Percentiles rank a stretch among this genome's conserved stretches.
These are phyloP conservation scores for Phoxinus dragarum DNA, from an alignment of 2,797 vertebrate genomes.

Conservation along the genomic window DNA sequence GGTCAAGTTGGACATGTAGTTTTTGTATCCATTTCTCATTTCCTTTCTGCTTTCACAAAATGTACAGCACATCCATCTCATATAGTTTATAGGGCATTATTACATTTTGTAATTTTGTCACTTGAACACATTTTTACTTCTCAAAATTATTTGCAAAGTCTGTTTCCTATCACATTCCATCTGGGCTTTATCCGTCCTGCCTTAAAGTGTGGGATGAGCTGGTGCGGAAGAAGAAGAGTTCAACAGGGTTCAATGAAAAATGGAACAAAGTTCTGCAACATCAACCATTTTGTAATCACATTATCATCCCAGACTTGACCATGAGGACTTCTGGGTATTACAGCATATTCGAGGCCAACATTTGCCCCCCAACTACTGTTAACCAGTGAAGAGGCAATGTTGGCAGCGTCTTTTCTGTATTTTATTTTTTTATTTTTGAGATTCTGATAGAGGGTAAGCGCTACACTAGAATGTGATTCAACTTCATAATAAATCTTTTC, in stretches of 20 bases:
- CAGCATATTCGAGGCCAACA: conserved; percentile 66
- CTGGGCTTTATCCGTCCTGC: neutral
- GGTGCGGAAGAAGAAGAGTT: conserved; percentile 75
- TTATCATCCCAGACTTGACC: conserved; percentile 81
- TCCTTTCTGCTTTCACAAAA: neutral
- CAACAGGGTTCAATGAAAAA: conserved; percentile 79
- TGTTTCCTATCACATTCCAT: conserved; percentile 23
- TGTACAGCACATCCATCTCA: neutral
- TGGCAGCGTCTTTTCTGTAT: conserved; percentile 19
- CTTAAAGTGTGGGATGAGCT: conserved; percentile 56
- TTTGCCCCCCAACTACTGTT: neutral
- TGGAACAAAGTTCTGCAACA: conserved; percentile 78
- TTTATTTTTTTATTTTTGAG: neutral
- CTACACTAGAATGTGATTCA: neutral
- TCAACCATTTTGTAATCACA: conserved; percentile 79
- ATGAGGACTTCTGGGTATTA: conserved; percentile 65
- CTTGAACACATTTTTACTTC: neutral
- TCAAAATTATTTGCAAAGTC: neutral
- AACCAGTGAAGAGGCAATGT: neutral
- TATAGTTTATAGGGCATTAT: neutral
- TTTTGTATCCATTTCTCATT: conserved; percentile 25
- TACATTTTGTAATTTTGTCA: neutral
- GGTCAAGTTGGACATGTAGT: conserved; percentile 55
- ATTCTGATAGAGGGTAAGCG: neutral
- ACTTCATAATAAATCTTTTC: neutral